These are phyloP conservation scores for Mesopsocus fuscifrons DNA, from an alignment of 2,888 invertebrate genomes.

Conservation along the genomic window DNA sequence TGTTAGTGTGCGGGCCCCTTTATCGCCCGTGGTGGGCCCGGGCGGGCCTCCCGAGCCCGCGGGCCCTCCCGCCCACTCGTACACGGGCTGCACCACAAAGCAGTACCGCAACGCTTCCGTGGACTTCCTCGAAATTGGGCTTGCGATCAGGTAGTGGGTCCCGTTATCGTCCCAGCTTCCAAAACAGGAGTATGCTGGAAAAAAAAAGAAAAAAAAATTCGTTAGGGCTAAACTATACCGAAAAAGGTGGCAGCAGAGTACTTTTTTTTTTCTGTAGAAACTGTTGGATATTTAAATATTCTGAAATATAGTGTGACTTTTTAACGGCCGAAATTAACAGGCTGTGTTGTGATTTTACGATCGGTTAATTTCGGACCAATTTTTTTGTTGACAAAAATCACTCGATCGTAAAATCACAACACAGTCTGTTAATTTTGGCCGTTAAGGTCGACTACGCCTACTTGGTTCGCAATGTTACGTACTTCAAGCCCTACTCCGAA, in stretches of 20 bases:
- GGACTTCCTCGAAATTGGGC: constrained; percentile 31
- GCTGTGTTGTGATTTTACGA: too few species aligned
- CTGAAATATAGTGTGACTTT: too few species aligned
- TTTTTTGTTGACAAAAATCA: too few species aligned
- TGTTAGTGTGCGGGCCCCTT: constrained; percentile 13
- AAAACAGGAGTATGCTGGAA: constrained; percentile 48
- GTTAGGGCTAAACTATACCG: too few species aligned
- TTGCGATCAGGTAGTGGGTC: constrained; percentile 47
- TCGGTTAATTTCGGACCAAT: too few species aligned
- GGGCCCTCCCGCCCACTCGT: not conserved
- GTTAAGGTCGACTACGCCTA: too few species aligned
- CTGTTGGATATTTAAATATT: too few species aligned
- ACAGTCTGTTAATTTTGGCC: too few species aligned
- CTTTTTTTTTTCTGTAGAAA: not conserved
- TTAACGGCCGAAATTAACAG: too few species aligned
- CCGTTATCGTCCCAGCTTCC: constrained; percentile 49
- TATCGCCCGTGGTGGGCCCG: not conserved
- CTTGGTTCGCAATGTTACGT: too few species aligned
- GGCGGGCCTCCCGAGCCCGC: not conserved
- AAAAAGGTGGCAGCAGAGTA: not conserved
- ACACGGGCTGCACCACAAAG: constrained; percentile 27
- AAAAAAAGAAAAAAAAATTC: constrained; percentile 14
- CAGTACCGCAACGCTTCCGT: constrained; percentile 36
- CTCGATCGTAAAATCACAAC: too few species aligned
- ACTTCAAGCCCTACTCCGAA: too few species aligned